Conservation (phyloP, 2,888 invertebrate species). For the Lepidonotus clava region DNA sequence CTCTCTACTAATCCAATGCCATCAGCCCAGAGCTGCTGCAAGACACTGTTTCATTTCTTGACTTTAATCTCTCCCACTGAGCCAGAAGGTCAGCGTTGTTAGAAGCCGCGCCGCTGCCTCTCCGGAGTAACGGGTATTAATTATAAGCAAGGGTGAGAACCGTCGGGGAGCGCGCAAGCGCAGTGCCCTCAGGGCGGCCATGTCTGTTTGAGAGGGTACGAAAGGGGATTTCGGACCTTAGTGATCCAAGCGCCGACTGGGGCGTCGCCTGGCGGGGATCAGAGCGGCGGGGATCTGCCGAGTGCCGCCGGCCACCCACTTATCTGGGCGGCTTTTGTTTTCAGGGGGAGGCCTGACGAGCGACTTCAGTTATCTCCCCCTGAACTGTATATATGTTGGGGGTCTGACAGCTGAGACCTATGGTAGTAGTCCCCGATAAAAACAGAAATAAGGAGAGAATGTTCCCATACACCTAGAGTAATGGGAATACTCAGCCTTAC, state of each 20-base stretch:
- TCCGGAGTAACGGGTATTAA: conserved; percentile 1
- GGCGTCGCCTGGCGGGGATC: not conserved
- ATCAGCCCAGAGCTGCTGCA: conserved; percentile 13
- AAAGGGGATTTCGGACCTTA: conserved; percentile 9
- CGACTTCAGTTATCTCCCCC: not conserved
- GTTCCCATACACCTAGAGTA: not conserved
- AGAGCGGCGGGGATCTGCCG: not conserved
- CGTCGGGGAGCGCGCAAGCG: not conserved
- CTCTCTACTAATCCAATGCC: conserved; percentile 31
- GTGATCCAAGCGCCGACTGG: conserved; percentile 24
- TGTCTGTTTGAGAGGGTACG: conserved; percentile 1
- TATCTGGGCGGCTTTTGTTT: conserved; percentile 10
- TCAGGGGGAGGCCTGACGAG: not conserved
- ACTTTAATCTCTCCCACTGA: conserved; percentile 35
- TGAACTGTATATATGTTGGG: not conserved
- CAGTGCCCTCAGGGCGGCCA: not conserved
- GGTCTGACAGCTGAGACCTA: not conserved
- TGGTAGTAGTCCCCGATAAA: too few species aligned
- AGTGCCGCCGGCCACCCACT: not conserved
- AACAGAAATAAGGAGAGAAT: not conserved
- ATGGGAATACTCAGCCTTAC: not conserved
- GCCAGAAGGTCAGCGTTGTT: conserved; percentile 32
- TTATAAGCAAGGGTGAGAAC: conserved; percentile 44
- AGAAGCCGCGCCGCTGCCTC: not conserved
- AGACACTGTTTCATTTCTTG: conserved; percentile 45